Percentiles rank a stretch among this genome's conserved stretches.
These are phyloP conservation scores for Tachuris rubrigastra DNA, from an alignment of 2,113 vertebrate genomes.

Conservation along the genomic window DNA sequence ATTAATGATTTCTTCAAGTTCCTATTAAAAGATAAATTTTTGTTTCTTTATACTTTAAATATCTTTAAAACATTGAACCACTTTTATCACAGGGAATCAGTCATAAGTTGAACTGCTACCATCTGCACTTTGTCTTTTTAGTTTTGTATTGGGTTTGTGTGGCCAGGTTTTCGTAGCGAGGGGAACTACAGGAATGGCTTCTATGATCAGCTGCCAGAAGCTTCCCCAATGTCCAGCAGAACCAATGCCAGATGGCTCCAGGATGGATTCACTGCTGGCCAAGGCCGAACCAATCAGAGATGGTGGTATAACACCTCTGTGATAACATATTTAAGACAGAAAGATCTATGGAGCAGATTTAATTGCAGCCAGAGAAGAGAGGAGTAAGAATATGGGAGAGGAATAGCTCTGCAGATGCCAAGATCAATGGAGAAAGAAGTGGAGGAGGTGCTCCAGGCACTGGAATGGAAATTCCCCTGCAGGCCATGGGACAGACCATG, in stretches of 20 bases:
- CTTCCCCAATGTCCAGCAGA: not conserved
- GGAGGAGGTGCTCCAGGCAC: not conserved
- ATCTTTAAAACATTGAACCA: not conserved
- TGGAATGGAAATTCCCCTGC: not conserved
- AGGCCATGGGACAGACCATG: not conserved
- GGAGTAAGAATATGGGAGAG: not conserved
- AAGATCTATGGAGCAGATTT: not conserved
- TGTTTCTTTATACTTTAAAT: not conserved
- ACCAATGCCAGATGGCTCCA: not conserved
- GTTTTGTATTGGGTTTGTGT: not conserved
- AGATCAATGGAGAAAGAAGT: not conserved
- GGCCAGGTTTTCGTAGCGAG: rapidly evolving
- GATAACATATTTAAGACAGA: not conserved
- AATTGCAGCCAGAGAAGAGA: not conserved
- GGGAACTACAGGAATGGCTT: rapidly evolving
- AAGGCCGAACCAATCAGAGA: not conserved
- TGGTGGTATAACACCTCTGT: not conserved
- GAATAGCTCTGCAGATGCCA: not conserved
- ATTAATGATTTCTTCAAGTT: not conserved
- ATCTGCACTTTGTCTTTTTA: not conserved
- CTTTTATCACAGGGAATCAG: not conserved
- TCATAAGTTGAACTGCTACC: not conserved
- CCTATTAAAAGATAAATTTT: not conserved
- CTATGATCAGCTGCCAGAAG: not conserved
- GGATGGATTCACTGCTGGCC: rapidly evolving